Evolutionary conservation across 2,113 vertebrate genomes (phyloP).

Genomic region (Noturus placidus): DNA sequence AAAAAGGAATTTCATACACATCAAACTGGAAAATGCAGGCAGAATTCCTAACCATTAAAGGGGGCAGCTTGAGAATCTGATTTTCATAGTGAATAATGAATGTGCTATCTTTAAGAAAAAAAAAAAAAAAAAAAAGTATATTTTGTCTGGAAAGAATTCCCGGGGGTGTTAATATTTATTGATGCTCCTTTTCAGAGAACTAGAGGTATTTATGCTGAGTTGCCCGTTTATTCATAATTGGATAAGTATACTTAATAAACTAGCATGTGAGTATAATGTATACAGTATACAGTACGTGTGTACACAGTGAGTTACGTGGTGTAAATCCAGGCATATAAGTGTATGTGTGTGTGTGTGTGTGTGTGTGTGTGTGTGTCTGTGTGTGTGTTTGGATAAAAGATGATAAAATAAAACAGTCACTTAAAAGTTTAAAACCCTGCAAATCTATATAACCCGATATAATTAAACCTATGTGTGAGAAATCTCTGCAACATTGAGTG

Average conservation of each 20-base stretch:
- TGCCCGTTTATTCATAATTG: not conserved
- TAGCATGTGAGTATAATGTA: not conserved
- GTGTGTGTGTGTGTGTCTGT: not conserved
- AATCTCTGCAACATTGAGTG: not conserved
- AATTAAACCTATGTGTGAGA: not conserved
- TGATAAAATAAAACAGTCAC: slow-evolving; percentile 26
- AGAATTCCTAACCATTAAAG: slow-evolving; percentile 83
- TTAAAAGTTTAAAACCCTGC: slow-evolving; percentile 2
- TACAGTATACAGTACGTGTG: not conserved
- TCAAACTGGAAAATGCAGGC: slow-evolving; percentile 79
- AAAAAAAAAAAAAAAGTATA: slow-evolving; percentile 45
- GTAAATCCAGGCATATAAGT: not conserved
- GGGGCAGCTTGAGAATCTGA: slow-evolving; percentile 77
- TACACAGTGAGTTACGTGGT: not conserved
- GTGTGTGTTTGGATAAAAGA: not conserved
- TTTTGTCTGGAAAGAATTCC: slow-evolving; percentile 67
- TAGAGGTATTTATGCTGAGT: not conserved
- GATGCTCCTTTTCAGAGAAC: slow-evolving; percentile 46
- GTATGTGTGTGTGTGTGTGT: not conserved
- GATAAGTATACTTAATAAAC: not conserved
- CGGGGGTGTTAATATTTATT: slow-evolving; percentile 64
- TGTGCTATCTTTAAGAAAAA: slow-evolving; percentile 61
- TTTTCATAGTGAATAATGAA: slow-evolving; percentile 76
- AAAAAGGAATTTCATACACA: slow-evolving; percentile 83
- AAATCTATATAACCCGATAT: not conserved